Conservation (phyloP, 2,113 vertebrate genomes). For the Diadophis punctatus region DNA sequence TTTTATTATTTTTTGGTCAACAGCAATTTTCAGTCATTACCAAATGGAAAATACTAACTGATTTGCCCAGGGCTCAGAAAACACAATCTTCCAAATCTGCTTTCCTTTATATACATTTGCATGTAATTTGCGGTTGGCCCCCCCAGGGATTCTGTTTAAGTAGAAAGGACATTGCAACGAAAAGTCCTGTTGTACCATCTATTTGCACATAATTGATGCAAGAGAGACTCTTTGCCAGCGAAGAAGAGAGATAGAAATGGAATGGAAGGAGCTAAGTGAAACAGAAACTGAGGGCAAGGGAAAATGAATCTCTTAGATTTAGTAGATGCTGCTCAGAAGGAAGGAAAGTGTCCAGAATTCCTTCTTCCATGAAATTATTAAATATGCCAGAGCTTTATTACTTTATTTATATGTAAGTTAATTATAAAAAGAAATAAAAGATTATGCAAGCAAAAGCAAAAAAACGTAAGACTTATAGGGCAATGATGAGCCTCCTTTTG, state of each 20-base stretch:
- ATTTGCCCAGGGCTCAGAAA: neutral
- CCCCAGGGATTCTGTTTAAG: neutral
- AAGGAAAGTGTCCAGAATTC: neutral
- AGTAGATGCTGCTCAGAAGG: neutral
- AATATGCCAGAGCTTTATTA: neutral
- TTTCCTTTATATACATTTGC: neutral
- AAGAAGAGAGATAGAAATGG: neutral
- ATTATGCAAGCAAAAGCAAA: neutral
- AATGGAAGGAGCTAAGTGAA: neutral
- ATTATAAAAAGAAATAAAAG: neutral
- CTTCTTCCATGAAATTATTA: neutral
- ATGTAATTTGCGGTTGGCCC: neutral
- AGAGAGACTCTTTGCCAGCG: neutral
- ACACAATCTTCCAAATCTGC: neutral
- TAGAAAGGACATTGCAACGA: neutral
- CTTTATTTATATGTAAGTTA: neutral
- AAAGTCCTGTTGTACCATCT: neutral
- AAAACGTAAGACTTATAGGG: neutral
- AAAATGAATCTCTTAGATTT: neutral
- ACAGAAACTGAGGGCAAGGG: neutral
- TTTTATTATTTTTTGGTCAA: neutral
- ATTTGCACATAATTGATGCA: neutral
- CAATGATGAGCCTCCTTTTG: neutral
- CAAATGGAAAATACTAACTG: neutral
- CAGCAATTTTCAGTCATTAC: neutral